Percentiles rank a stretch among this genome's conserved stretches.
These are phyloP conservation scores for Promerops cafer DNA, from an alignment of 2,113 vertebrate genomes.

Conservation along the genomic window DNA sequence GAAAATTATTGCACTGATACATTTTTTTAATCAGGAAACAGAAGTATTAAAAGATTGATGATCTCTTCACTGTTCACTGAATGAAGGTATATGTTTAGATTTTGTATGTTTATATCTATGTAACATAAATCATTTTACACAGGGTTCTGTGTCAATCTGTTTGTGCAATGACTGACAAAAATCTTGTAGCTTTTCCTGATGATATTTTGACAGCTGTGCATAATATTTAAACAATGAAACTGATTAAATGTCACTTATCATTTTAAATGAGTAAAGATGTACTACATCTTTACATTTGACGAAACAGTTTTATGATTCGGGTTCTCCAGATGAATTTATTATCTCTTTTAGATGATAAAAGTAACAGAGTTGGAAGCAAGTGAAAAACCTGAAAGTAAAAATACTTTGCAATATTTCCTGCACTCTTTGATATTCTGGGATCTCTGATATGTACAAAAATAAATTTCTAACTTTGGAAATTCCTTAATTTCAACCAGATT, in stretches of 20 bases:
- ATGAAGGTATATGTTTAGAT: background rate
- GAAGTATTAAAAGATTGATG: background rate
- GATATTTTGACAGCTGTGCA: background rate
- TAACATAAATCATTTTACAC: background rate
- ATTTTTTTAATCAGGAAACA: background rate
- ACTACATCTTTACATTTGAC: background rate
- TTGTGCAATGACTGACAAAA: background rate
- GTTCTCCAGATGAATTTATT: background rate
- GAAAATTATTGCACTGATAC: background rate
- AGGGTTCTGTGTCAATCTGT: background rate
- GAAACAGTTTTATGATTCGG: background rate
- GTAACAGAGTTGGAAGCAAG: background rate
- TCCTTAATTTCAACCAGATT: background rate
- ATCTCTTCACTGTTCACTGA: background rate
- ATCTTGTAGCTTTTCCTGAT: background rate
- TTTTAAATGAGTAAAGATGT: background rate
- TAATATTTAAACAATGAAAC: constrained; percentile 14
- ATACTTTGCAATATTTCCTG: background rate
- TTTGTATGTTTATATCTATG: background rate
- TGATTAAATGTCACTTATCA: background rate
- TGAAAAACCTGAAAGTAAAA: background rate
- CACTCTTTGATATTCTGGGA: background rate
- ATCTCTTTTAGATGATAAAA: background rate
- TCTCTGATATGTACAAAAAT: background rate
- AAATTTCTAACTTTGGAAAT: background rate